A percentile compares a stretch with the other conserved stretches of the same genome.
phyloP scores from a whole-genome alignment of 64 coral and sea anemone species.

The Montipora capricornis region DNA sequence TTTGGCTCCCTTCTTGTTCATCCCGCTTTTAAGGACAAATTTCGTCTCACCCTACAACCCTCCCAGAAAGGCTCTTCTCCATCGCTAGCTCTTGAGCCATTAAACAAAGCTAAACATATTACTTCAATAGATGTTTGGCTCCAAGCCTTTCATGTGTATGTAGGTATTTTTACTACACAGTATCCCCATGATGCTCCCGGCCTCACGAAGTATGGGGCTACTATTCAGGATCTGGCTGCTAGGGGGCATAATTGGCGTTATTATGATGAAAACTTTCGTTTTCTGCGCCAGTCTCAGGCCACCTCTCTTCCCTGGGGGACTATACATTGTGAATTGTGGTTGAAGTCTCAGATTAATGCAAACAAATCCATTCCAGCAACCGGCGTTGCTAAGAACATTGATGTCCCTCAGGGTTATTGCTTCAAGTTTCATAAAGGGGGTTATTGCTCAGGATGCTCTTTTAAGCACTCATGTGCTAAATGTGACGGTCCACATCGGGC shows the following conservation, averaged over 20 bases:
- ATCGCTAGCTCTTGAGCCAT: not conserved
- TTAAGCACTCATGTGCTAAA: not conserved
- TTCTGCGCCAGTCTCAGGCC: not conserved
- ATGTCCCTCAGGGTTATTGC: too few species aligned
- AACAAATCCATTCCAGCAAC: too few species aligned
- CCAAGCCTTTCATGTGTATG: slow-evolving; percentile 20
- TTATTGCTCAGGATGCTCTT: not conserved
- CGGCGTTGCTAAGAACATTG: too few species aligned
- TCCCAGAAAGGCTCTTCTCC: slow-evolving; percentile 9
- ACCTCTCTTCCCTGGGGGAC: slow-evolving; percentile 11
- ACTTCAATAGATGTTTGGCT: not conserved
- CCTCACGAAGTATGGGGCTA: slow-evolving; percentile 48
- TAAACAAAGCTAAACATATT: not conserved
- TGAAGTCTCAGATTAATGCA: not conserved
- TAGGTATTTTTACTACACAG: slow-evolving; percentile 19
- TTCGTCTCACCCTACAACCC: slow-evolving; percentile 4
- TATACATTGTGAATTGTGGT: slow-evolving; percentile 36
- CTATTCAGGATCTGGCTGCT: slow-evolving; percentile 39
- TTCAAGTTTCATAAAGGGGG: too few species aligned
- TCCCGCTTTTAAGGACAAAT: not conserved
- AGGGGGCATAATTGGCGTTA: slow-evolving; percentile 44
- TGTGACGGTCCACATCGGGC: too few species aligned
- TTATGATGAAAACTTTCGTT: slow-evolving; percentile 65
- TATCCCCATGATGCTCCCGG: slow-evolving; percentile 35
- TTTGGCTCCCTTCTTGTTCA: slow-evolving; percentile 21